Evolutionary conservation across 53 echinoderm and acorn worm genomes (phyloP).

Genomic region (Patiria pectinifera): DNA sequence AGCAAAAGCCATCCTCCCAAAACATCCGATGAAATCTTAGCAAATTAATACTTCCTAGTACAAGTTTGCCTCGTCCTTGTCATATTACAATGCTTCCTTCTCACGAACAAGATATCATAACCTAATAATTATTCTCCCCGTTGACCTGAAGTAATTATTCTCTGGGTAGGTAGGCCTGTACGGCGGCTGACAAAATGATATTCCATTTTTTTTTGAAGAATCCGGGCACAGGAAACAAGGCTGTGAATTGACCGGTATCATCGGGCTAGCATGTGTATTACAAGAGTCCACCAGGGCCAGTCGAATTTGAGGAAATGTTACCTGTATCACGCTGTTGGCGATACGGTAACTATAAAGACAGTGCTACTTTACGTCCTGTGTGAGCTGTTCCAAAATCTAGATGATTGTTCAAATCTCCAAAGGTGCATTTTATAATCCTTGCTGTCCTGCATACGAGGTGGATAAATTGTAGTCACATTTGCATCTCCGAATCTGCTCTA

Average conservation of each 20-base stretch:
- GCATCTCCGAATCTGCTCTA: too few species aligned
- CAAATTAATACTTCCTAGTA: background rate
- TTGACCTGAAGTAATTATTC: background rate
- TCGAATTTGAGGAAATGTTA: constrained; percentile 25
- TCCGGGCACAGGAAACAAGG: constrained; percentile 25
- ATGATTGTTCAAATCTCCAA: too few species aligned
- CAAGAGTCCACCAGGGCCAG: background rate
- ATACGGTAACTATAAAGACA: background rate
- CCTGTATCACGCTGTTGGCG: background rate
- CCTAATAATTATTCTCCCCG: background rate
- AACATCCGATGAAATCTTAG: background rate
- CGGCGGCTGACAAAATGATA: background rate
- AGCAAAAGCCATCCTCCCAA: too few species aligned
- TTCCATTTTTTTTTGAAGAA: background rate
- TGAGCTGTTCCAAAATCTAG: too few species aligned
- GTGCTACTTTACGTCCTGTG: too few species aligned
- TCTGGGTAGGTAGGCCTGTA: background rate
- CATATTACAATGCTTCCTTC: background rate
- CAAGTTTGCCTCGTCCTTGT: background rate
- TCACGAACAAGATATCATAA: background rate
- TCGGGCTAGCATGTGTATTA: background rate
- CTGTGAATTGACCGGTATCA: background rate
- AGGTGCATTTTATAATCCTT: background rate
- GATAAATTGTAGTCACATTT: too few species aligned
- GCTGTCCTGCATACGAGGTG: too few species aligned